A percentile compares a stretch with the other conserved stretches of the same genome.
These are phyloP conservation scores for Odocoileus hemionus DNA, from an alignment of 2,113 vertebrate species.

Conservation along the genomic window DNA sequence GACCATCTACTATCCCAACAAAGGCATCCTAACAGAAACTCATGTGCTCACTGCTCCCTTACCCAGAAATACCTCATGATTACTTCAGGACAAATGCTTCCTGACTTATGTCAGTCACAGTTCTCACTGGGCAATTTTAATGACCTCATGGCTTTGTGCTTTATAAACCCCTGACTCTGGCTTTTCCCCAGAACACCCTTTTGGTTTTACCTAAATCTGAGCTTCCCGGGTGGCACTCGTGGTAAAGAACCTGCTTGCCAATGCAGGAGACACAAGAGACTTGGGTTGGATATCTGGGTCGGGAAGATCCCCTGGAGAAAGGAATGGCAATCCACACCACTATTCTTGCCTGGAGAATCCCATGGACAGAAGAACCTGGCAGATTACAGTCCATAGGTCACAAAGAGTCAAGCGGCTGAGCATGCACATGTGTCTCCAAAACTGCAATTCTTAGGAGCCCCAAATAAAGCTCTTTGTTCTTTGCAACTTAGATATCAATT, in stretches of 20 bases:
- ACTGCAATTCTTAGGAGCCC: background rate
- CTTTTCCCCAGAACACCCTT: background rate
- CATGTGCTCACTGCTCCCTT: too few relatives aligned
- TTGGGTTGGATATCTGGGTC: background rate
- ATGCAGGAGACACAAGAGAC: background rate
- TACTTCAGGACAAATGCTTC: background rate
- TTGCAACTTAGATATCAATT: background rate
- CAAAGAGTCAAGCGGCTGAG: background rate
- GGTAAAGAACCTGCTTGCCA: background rate
- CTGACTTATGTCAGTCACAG: background rate
- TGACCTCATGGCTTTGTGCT: background rate
- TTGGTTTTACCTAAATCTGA: background rate
- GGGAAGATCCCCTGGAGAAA: background rate
- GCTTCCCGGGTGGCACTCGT: background rate
- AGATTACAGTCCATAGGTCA: background rate
- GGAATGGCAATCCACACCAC: background rate
- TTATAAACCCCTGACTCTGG: background rate
- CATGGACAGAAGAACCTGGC: background rate
- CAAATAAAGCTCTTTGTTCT: background rate
- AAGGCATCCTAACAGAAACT: background rate
- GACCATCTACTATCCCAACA: background rate
- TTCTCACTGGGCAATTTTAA: background rate
- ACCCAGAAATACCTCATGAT: background rate
- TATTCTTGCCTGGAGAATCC: background rate
- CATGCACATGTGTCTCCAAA: background rate